Evolutionary conservation across 1,140 invertebrate genomes (phyloP).

Genomic region (Saccostrea cuccullata): DNA sequence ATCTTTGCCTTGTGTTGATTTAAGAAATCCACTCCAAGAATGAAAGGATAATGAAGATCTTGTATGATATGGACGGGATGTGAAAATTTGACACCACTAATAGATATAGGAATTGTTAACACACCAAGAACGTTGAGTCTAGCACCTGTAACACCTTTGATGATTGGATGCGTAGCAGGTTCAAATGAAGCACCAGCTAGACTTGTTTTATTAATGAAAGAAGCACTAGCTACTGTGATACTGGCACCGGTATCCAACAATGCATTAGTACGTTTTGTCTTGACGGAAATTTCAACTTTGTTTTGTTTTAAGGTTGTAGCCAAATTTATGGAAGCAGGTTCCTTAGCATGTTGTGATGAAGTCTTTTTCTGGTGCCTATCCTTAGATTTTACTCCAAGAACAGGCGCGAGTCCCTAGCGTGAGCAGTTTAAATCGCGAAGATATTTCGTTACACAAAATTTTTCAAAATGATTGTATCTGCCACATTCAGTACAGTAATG

Average conservation of each 20-base stretch:
- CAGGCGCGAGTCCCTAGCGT: conserved; percentile 26
- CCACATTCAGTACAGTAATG: neutral
- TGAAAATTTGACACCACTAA: conserved; percentile 21
- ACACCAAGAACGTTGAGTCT: conserved; percentile 11
- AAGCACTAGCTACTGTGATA: conserved; percentile 21
- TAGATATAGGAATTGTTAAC: neutral
- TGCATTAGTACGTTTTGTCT: neutral
- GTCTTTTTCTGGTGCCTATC: conserved; percentile 23
- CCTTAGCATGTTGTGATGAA: neutral
- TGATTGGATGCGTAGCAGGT: conserved; percentile 11
- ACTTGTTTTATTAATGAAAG: conserved; percentile 26
- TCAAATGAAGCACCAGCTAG: neutral
- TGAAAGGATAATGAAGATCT: conserved; percentile 37
- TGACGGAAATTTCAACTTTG: conserved; percentile 10
- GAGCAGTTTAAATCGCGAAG: neutral
- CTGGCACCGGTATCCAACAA: conserved; percentile 32
- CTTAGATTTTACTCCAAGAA: conserved; percentile 30
- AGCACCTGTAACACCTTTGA: conserved; percentile 27
- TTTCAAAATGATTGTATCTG: conserved; percentile 25
- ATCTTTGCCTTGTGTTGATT: conserved; percentile 3
- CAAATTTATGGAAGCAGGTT: neutral
- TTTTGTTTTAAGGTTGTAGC: conserved; percentile 1
- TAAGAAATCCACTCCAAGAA: conserved; percentile 47
- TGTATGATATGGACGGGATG: conserved; percentile 42
- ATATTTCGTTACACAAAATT: neutral